Conservation (phyloP, 1,140 invertebrate genomes). For the Campodea augens region DNA sequence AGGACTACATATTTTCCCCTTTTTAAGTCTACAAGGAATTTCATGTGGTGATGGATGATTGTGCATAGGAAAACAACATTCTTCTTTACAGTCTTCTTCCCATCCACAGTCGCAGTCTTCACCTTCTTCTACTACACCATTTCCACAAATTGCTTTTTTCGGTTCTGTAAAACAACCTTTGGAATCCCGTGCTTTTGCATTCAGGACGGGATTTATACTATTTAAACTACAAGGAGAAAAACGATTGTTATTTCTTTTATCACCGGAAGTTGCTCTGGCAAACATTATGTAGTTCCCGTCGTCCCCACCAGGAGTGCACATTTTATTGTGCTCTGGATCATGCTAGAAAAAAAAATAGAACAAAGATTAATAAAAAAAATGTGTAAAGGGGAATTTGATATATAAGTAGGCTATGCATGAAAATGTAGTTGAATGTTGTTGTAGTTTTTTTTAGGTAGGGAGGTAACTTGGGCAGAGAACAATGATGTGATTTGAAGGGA, state of each 20-base stretch:
- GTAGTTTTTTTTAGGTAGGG: too few relatives aligned
- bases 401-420: too few relatives aligned
- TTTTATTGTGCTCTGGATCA: conserved; percentile 58
- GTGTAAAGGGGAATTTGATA: neutral
- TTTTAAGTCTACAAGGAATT: conserved; percentile 62
- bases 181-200: conserved; percentile 68
- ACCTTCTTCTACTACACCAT: conserved; percentile 84
- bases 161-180: conserved; percentile 90
- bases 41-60: conserved; percentile 50
- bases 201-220: conserved; percentile 86
- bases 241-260: conserved; percentile 89
- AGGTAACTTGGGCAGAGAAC: too few relatives aligned
- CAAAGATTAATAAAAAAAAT: too few relatives aligned
- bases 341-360: conserved; percentile 42
- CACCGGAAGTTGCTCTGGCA: conserved; percentile 83
- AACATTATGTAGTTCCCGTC: conserved; percentile 99
- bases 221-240: conserved; percentile 81
- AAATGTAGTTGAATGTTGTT: too few relatives aligned
- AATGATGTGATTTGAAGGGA: too few relatives aligned
- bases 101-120: conserved; percentile 98
- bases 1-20: conserved; percentile 55
- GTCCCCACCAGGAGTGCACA: conserved; percentile 74
- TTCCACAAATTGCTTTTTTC: conserved; percentile 81
- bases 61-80: conserved; percentile 82
- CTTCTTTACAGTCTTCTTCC: conserved; percentile 82